These are phyloP conservation scores for Epinephelus moara DNA, from an alignment of 2,113 vertebrate species.

Conservation along the genomic window DNA sequence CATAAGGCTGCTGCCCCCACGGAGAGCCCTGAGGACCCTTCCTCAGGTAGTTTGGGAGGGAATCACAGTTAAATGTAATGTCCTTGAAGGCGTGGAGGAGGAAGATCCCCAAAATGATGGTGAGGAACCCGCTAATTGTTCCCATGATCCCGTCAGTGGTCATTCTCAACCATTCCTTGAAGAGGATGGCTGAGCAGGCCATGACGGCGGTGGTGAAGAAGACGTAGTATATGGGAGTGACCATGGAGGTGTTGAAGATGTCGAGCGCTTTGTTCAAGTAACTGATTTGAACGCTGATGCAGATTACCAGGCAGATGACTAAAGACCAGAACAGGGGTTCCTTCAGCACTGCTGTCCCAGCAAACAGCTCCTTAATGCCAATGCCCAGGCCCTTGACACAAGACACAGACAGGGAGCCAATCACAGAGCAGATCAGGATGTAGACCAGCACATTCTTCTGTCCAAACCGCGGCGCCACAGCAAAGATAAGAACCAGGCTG, in stretches of 20 bases:
- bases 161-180: constrained; percentile 90
- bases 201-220: constrained; percentile 90
- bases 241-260: constrained; percentile 87
- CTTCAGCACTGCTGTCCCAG: constrained; percentile 85
- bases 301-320: constrained; percentile 85
- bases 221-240: constrained; percentile 89
- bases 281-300: constrained; percentile 88
- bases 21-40: constrained; percentile 52
- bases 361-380: constrained; percentile 87
- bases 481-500: constrained; percentile 87
- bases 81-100: constrained; percentile 88
- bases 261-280: constrained; percentile 91
- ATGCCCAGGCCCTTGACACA: constrained; percentile 90
- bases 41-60: constrained; percentile 85
- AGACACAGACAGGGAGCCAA: constrained; percentile 88
- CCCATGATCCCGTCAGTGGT: constrained; percentile 78
- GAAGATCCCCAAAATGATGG: constrained; percentile 87
- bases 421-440: constrained; percentile 88
- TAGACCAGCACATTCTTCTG: constrained; percentile 89
- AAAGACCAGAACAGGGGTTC: constrained; percentile 87
- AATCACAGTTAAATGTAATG: constrained; percentile 79
- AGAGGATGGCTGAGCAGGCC: constrained; percentile 89
- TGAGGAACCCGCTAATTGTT: constrained; percentile 89
- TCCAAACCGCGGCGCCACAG: constrained; percentile 85
- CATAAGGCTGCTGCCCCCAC: constrained; percentile 67